Conservation (phyloP, 1,140 invertebrate species). For the Habropoda laboriosa region DNA sequence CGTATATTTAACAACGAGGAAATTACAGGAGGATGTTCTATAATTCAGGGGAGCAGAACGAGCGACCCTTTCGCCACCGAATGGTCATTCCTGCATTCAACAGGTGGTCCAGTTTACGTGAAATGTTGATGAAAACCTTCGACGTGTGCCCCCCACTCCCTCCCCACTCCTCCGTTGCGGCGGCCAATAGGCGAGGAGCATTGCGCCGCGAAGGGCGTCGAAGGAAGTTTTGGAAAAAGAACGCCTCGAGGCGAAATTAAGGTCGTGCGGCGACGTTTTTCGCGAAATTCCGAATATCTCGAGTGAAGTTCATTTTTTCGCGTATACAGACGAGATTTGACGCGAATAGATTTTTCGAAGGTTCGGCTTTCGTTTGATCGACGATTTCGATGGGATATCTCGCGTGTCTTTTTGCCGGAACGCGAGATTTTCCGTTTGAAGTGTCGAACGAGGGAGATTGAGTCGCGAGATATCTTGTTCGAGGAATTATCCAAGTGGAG, state of each 20-base stretch:
- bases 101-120: constrained; percentile 71
- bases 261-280: not conserved
- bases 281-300: too few species aligned
- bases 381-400: too few species aligned
- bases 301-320: too few species aligned
- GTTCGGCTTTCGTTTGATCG: too few species aligned
- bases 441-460: too few species aligned
- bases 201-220: constrained; percentile 10
- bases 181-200: too few species aligned
- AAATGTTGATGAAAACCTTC: constrained; percentile 68
- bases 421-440: too few species aligned
- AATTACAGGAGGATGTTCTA: constrained; percentile 65
- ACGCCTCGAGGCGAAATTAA: constrained; percentile 15
- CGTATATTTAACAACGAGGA: constrained; percentile 58
- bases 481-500: too few species aligned
- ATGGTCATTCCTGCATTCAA: constrained; percentile 72
- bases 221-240: constrained; percentile 14
- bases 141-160: constrained; percentile 30
- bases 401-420: too few species aligned
- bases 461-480: too few species aligned
- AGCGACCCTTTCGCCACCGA: constrained; percentile 65
- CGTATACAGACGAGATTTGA: too few species aligned
- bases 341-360: too few species aligned
- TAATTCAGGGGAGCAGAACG: constrained; percentile 69
- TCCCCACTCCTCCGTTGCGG: not conserved